These are phyloP conservation scores for Merluccius polli DNA, from an alignment of 2,797 vertebrate genomes.

Conservation along the genomic window DNA sequence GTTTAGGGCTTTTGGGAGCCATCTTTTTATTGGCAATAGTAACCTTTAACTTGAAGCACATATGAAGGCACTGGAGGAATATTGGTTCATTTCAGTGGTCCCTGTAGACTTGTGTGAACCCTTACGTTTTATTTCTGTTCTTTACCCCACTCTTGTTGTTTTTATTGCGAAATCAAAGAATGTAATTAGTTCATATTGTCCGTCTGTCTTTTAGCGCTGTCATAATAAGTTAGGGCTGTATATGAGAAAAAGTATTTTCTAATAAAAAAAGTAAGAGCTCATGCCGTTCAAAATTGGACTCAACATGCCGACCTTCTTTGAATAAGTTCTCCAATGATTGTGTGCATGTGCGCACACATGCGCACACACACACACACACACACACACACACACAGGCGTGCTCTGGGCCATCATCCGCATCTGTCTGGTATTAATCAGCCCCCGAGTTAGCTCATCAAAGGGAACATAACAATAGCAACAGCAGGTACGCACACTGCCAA, in stretches of 20 bases:
- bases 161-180: slow-evolving; percentile 17
- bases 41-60: slow-evolving; percentile 65
- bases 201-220: slow-evolving; percentile 16
- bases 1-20: slow-evolving; percentile 47
- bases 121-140: slow-evolving; percentile 13
- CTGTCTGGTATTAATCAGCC: slow-evolving; percentile 62
- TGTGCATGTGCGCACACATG: no score
- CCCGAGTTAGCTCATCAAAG: slow-evolving; percentile 55
- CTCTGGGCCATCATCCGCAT: slow-evolving; percentile 59
- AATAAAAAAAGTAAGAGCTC: slow-evolving; percentile 47
- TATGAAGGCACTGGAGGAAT: slow-evolving; percentile 43
- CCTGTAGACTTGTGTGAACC: slow-evolving; percentile 28
- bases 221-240: slow-evolving; percentile 25
- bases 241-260: slow-evolving; percentile 42
- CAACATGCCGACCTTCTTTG: background rate
- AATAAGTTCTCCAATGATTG: no score
- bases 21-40: slow-evolving; percentile 62
- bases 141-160: slow-evolving; percentile 24
- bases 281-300: background rate
- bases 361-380: background rate
- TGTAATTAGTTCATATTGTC: slow-evolving; percentile 44
- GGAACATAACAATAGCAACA: slow-evolving; percentile 47
- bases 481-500: slow-evolving; percentile 56
- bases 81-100: slow-evolving; percentile 49
- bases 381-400: background rate